Base-by-base conservation (phyloP, 2,797 vertebrate genomes). In the Salmo trutta region DNA sequence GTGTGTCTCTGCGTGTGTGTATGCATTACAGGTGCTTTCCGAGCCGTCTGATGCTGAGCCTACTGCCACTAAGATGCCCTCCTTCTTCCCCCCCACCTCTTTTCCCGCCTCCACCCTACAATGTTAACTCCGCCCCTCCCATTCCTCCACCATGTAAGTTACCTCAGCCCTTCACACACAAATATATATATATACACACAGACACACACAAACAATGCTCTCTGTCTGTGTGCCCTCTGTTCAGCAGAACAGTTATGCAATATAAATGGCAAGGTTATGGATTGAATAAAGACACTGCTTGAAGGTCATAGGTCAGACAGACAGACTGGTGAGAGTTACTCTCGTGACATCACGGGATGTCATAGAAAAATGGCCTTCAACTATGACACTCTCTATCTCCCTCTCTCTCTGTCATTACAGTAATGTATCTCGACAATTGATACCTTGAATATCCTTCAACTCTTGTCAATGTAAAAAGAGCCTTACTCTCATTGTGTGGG, bases 61-160 rank as follows among this genome's bases (percentile, higher is more conserved):
- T 3, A 75, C 81, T 3, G 71, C 88, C 88, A 93, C 94, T 85
- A 95, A 93, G 91, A 92, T 92, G 80, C 92, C 92, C 90, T 92
- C 95, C 73, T 96, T 96, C 93, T 95, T 96, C 75, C 95, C 96
- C 24, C 80, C 95, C 95, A 21, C 95, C 94, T 85, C 93, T 94
- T 74, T 93, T 94, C 81, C 91, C 93, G 56, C 93, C 94, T 52
- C 93, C 93, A 81, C 92, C 92, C 86, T 91, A 93, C 77, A 93
- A 91, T 82, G 93, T 94, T 87, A 94, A 83, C 86, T 92, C 93
- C 73, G 93, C 91, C 85, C 90, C 91, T 33, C 93, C 94, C 41
- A 93, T 94, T 84, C 92, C 93, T 76, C 94, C 95, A 73, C 93
- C 94, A 94, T 88, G 96, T 98, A 94, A 96, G 93, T 91, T 89